These are phyloP conservation scores for Phorcus lineatus DNA, from an alignment of 2,888 invertebrate genomes.

Conservation along the genomic window DNA sequence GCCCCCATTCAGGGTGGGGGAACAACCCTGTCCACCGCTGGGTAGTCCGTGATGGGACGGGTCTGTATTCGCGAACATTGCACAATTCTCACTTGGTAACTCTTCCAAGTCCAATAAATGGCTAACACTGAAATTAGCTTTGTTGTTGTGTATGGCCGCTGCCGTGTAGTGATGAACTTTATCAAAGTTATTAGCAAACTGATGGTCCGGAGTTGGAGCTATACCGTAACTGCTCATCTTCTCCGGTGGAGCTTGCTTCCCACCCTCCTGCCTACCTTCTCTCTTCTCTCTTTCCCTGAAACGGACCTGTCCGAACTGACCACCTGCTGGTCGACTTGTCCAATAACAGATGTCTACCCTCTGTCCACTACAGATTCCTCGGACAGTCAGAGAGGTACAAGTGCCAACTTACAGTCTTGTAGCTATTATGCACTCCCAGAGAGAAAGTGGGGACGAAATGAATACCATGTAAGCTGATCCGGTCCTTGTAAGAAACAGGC, in stretches of 20 bases:
- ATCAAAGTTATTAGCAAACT: slow-evolving; percentile 56
- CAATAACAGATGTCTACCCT: neutral
- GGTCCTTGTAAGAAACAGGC: slow-evolving; percentile 25
- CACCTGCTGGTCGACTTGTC: neutral
- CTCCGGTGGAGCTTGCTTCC: neutral
- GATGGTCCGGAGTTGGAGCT: slow-evolving; percentile 48
- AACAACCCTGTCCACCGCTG: slow-evolving; percentile 50
- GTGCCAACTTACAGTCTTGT: slow-evolving; percentile 14
- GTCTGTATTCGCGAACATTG: slow-evolving; percentile 65
- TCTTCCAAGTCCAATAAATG: slow-evolving; percentile 66
- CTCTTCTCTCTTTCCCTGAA: neutral
- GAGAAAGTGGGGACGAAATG: slow-evolving; percentile 22
- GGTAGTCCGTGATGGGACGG: slow-evolving; percentile 53
- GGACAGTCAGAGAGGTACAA: neutral
- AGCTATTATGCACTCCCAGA: slow-evolving; percentile 13
- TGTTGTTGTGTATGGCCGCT: slow-evolving; percentile 58
- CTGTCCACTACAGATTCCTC: neutral
- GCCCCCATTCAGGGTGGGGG: slow-evolving; percentile 43
- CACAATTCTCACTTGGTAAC: slow-evolving; percentile 64
- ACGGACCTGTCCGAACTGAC: neutral
- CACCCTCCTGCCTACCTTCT: neutral
- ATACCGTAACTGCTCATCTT: slow-evolving; percentile 61
- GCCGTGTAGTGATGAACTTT: slow-evolving; percentile 56
- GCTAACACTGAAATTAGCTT: slow-evolving; percentile 66
- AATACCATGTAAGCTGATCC: slow-evolving; percentile 12